phyloP scores from a whole-genome alignment of 2,113 vertebrate genomes.

The Gobiocypris rarus region DNA sequence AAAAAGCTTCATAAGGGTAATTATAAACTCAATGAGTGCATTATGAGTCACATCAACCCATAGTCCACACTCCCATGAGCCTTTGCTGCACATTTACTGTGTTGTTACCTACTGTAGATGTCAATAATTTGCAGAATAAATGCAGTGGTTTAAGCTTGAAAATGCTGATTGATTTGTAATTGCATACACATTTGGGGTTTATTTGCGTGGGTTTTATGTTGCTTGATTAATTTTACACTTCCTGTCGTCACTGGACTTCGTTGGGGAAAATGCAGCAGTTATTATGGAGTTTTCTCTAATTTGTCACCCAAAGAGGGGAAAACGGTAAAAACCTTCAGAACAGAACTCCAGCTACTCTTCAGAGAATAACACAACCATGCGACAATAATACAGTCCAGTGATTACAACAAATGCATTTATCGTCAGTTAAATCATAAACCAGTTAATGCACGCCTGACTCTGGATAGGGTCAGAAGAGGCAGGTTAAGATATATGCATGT shows the following conservation, averaged over 20 bases:
- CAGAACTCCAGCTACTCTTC: not conserved
- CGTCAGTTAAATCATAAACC: not conserved
- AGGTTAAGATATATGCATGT: conserved; percentile 14
- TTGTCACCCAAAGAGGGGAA: not conserved
- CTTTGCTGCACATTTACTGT: not conserved
- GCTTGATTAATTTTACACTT: not conserved
- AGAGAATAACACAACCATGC: not conserved
- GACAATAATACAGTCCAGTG: too few species aligned
- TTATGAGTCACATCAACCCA: not conserved
- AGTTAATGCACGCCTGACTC: not conserved
- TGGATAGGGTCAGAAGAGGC: not conserved
- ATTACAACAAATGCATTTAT: too few species aligned
- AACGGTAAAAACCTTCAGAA: not conserved
- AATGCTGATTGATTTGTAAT: not conserved
- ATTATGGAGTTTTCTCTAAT: not conserved
- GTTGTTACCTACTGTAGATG: too few species aligned
- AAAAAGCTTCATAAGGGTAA: conserved; percentile 29
- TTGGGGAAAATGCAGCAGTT: not conserved
- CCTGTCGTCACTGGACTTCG: not conserved
- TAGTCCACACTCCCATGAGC: not conserved
- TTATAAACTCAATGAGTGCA: not conserved
- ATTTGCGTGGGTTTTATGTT: not conserved
- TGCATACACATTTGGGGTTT: not conserved
- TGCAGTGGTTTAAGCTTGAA: not conserved
- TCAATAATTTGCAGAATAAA: not conserved